Evolutionary conservation across 1,140 invertebrate species (phyloP), one percentile per base, ranked within the genome.

Genomic region (Muscidifurax raptorellus): DNA sequence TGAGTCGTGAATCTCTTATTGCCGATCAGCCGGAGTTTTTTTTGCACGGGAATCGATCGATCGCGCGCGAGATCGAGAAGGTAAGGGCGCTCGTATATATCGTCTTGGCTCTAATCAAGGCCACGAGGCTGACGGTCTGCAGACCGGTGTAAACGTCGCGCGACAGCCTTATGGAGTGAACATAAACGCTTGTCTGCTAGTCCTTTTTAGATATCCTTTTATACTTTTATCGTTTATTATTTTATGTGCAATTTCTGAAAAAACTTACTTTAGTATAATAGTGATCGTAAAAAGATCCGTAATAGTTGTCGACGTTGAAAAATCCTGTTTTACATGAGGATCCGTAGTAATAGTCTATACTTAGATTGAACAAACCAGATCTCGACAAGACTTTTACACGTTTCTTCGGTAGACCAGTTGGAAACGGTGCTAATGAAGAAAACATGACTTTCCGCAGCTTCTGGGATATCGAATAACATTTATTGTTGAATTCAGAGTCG

Each of bases 71-170:
- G 28, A 74, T 74, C 71, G 71, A 74, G 27, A 10, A 69, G 22
- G 25, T 44, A 66, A 59, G 32, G 59, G 72, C 12, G n/a, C 32
- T 47, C 69, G 69, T 32, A 30, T 76, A 40, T 64, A 76, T 66
- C 25, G 25, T 10, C 59, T 72, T 67, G 64, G 18, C 59, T 82
- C 59, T 82, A 82, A 82, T 82, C 81, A 82, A 82, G 81, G 81
- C 22, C 74, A 82, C 66, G n/a, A 10, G 74, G 36, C 59, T 32
- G 74, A 77, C 36, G 74, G 80, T 9, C n/a, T 69, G 30, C 44
- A n/a, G 18, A 59, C 47, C 47, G 13, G 47, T 59, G 18, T n/a
- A 59, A 59, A n/a, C 15, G 52, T 6, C 15, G 52, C n/a, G 22
- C 13, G 52, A 22, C 52, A 59, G 52, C 18, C 52, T 59, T 59